These are phyloP conservation scores for Sebastes flavidus DNA, from an alignment of 2,797 vertebrate genomes.

Conservation along the genomic window DNA sequence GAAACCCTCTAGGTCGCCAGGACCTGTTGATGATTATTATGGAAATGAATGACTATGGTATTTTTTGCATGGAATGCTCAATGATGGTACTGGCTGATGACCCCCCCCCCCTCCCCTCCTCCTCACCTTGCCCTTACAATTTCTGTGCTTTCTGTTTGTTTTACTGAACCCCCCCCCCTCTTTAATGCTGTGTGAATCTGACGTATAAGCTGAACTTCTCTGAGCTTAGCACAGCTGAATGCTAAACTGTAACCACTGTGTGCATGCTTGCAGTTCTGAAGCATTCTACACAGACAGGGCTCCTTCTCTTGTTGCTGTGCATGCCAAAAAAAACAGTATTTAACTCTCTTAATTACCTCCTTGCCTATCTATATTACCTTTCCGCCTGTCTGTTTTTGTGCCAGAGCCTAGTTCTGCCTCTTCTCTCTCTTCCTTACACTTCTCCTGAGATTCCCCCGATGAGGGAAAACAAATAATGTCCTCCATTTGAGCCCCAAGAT, in stretches of 20 bases:
- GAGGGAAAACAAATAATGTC: constrained; percentile 19
- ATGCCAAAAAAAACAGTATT: constrained; percentile 58
- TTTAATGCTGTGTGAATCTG: constrained; percentile 59
- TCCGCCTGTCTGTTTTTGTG: constrained; percentile 65
- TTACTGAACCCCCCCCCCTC: constrained; percentile 49
- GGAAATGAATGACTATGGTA: constrained; percentile 81
- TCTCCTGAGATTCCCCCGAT: not conserved
- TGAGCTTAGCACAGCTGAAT: constrained; percentile 66
- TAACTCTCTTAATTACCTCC: constrained; percentile 48
- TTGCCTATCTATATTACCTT: constrained; percentile 51
- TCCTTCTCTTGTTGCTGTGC: constrained; percentile 63
- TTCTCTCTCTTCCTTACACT: constrained; percentile 48
- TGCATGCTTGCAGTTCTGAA: constrained; percentile 77
- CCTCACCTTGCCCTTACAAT: constrained; percentile 51
- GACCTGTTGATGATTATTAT: constrained; percentile 73
- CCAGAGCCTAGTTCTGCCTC: constrained; percentile 62
- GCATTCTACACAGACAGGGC: constrained; percentile 40
- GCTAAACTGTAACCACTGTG: constrained; percentile 69
- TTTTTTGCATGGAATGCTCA: constrained; percentile 87
- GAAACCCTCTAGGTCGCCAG: constrained; percentile 78
- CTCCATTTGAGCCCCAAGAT: constrained; percentile 8
- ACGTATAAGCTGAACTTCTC: constrained; percentile 46
- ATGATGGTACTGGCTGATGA: constrained; percentile 79
- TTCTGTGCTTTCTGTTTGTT: constrained; percentile 70
- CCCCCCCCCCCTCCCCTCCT: constrained; percentile 17